A percentile compares a stretch with the other conserved stretches of the same genome.
These are phyloP conservation scores for Chelidonichthys spinosus DNA, from an alignment of 2,797 vertebrate species.

Conservation along the genomic window DNA sequence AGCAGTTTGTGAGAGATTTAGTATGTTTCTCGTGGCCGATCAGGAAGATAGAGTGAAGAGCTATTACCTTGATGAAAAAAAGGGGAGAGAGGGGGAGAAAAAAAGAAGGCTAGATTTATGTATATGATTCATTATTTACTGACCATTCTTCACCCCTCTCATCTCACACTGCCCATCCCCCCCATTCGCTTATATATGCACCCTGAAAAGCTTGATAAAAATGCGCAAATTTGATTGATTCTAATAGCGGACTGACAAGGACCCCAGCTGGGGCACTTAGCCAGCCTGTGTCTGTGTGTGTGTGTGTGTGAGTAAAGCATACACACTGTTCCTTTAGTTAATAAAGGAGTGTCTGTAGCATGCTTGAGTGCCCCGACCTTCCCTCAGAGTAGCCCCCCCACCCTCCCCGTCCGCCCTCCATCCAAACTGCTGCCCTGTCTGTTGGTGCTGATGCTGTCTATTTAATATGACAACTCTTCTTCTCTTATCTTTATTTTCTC, in stretches of 20 bases:
- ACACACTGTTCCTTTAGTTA: conserved; percentile 66
- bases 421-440: conserved; percentile 40
- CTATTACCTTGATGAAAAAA: conserved; percentile 82
- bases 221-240: conserved; percentile 87
- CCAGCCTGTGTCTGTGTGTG: conserved; percentile 22
- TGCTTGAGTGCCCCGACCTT: conserved; percentile 49
- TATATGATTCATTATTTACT: conserved; percentile 86
- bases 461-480: conserved; percentile 43
- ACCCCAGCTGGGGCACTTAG: conserved; percentile 83
- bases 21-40: conserved; percentile 40
- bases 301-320: conserved; percentile 37
- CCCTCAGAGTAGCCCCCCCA: conserved; percentile 44
- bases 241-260: conserved; percentile 82
- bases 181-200: conserved; percentile 44
- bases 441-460: conserved; percentile 53
- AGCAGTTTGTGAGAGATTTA: conserved; percentile 24
- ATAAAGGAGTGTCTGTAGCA: conserved; percentile 71
- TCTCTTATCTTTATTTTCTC: neutral
- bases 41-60: conserved; percentile 57
- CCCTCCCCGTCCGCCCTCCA: conserved; percentile 21
- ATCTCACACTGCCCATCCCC: conserved; percentile 26
- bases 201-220: conserved; percentile 82
- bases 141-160: conserved; percentile 65
- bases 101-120: conserved; percentile 79
- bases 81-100: conserved; percentile 21